phyloP scores from a whole-genome alignment of 1,140 invertebrate genomes.

The Ips nitidus region DNA sequence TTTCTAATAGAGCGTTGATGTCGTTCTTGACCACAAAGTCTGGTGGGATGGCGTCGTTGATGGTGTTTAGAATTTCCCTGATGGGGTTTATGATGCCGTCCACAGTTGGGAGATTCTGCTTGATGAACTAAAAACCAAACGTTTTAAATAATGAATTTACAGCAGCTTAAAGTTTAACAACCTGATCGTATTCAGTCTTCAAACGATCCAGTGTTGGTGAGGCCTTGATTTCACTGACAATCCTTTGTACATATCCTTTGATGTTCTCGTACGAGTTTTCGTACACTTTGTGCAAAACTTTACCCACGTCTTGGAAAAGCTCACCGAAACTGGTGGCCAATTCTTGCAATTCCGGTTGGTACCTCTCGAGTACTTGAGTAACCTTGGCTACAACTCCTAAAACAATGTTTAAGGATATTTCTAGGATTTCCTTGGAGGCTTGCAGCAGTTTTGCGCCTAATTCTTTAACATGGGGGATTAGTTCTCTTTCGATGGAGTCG shows the following conservation, averaged over 20 bases:
- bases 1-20: conserved; percentile 56
- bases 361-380: conserved; percentile 59
- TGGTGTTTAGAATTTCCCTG: conserved; percentile 54
- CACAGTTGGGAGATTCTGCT: conserved; percentile 54
- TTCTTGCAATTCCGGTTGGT: conserved; percentile 68
- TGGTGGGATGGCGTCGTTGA: conserved; percentile 59
- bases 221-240: conserved; percentile 58
- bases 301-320: conserved; percentile 55
- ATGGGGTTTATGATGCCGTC: conserved; percentile 55
- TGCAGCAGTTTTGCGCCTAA: conserved; percentile 55
- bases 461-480: conserved; percentile 61
- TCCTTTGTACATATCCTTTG: conserved; percentile 52
- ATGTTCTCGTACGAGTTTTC: conserved; percentile 55
- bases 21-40: conserved; percentile 53
- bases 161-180: conserved; percentile 24
- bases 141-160: conserved; percentile 1
- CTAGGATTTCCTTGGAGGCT: conserved; percentile 52
- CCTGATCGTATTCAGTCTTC: conserved; percentile 49
- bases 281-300: conserved; percentile 54
- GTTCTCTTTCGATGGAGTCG: conserved; percentile 56
- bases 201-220: conserved; percentile 59
- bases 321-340: conserved; percentile 55
- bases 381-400: conserved; percentile 57
- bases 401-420: conserved; percentile 54
- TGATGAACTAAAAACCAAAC: conserved; percentile 38